A percentile compares a stretch with the other conserved stretches of the same genome.
phyloP scores from a whole-genome alignment of 2,113 vertebrate genomes.

The Macrotus californicus region DNA sequence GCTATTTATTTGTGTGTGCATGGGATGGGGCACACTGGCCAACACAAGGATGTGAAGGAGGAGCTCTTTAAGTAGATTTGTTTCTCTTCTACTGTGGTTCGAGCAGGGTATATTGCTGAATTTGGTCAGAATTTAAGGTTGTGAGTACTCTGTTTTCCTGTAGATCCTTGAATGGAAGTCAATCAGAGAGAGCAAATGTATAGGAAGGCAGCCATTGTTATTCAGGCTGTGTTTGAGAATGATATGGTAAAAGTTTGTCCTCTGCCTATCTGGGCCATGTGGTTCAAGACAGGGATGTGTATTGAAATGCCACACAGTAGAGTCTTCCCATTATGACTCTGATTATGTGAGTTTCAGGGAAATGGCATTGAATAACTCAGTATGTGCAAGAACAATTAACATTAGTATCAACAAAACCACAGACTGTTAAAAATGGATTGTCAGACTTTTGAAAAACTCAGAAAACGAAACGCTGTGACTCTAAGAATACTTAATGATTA shows the following conservation, averaged over 20 bases:
- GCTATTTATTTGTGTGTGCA: neutral
- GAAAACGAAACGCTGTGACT: neutral
- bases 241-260: neutral
- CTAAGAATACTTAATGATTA: neutral
- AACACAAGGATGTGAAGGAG: neutral
- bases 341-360: neutral
- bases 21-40: rapidly evolving
- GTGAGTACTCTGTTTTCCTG: neutral
- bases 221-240: neutral
- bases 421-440: neutral
- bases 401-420: neutral
- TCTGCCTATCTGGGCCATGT: neutral
- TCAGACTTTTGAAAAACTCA: neutral
- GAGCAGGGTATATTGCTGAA: neutral
- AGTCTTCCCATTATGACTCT: neutral
- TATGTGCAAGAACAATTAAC: neutral
- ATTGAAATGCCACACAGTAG: neutral
- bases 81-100: neutral
- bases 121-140: neutral
- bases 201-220: neutral
- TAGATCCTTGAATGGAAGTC: neutral
- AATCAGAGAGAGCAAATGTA: neutral
- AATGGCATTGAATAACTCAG: neutral
- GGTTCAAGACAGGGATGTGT: neutral
- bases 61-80: neutral